Evolutionary conservation across 1,140 invertebrate genomes (phyloP), one percentile per base, ranked within the genome.

Genomic region (Temnothorax curvispinosus): DNA sequence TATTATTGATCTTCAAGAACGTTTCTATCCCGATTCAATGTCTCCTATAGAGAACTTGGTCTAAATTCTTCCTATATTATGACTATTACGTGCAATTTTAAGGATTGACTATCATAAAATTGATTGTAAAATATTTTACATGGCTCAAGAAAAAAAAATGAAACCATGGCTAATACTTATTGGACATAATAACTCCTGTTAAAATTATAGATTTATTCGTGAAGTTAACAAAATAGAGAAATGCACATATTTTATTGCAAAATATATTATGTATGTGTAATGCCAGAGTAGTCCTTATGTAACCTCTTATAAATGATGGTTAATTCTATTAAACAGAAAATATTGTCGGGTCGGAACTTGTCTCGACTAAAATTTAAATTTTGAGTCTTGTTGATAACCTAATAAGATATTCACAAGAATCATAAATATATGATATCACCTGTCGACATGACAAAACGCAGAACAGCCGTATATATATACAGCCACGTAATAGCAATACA

Each of bases 191-290:
- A n/a, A 60, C 32, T 64, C 60, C 13, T 32, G 60, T 89, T 35
- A 52, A 54, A 89, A 56, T 69, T 86, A 72, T 87, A 78, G 71
- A 89, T 71, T 60, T 50, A 35, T 74, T 84, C 47, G 56, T 35
- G 52, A 60, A 27, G 0, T 27, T 65, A 71, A 64, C 64, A 74
- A 60, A n/a, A 82, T 44, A 3, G 6, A 75, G 8, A n/a, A 78
- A 13, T 58, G 5, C 15, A 13, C 47, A 64, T n/a, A 8, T 56
- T 89, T 86, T 85, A 21, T 44, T 54, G 15, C 18, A 4, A 5
- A 56, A 86, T 74, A 18, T 21, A 44, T 21, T 67, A 52, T 54
- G 21, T 65, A 80, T 58, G 21, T 54, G 50, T 69, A 84, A 56
- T 32, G 64, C 11, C 35, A 62, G 54, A 41, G 41, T 67, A 32